A percentile compares a stretch with the other conserved stretches of the same genome.
These are phyloP conservation scores for Melanotaenia boesemani DNA, from an alignment of 2,797 vertebrate genomes.

Conservation along the genomic window DNA sequence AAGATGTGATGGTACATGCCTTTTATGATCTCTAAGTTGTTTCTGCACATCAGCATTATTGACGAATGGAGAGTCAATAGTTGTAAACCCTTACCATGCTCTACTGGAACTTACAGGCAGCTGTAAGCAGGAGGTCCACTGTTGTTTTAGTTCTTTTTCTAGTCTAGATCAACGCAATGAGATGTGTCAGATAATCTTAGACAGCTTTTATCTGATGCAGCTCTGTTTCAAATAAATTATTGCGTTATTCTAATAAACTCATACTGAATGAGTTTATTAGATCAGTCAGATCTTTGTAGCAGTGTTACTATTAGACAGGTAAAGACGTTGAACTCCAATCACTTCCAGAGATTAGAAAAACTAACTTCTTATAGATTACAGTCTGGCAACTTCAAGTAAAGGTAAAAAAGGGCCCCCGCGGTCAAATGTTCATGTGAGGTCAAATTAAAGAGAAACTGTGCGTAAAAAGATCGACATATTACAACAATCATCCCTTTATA, in stretches of 20 bases:
- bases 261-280: neutral
- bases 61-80: conserved; percentile 37
- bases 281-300: neutral
- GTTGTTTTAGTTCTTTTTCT: conserved; percentile 11
- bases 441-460: neutral
- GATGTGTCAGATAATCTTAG: conserved; percentile 12
- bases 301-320: neutral
- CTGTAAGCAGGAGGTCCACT: conserved; percentile 2
- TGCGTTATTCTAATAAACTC: conserved; percentile 7
- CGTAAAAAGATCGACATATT: neutral
- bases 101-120: conserved; percentile 4
- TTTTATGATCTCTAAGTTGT: conserved; percentile 21
- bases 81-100: conserved; percentile 21
- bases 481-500: neutral
- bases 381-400: neutral
- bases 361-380: neutral
- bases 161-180: conserved; percentile 14
- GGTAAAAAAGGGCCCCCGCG: neutral
- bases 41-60: conserved; percentile 24
- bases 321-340: conserved; percentile 5
- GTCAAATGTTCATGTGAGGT: neutral
- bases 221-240: neutral
- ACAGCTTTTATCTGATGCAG: conserved; percentile 1
- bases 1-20: conserved; percentile 2
- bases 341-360: conserved; percentile 2